These are phyloP conservation scores for Dufourea novaeangliae DNA, from an alignment of 1,140 invertebrate genomes.

Conservation along the genomic window DNA sequence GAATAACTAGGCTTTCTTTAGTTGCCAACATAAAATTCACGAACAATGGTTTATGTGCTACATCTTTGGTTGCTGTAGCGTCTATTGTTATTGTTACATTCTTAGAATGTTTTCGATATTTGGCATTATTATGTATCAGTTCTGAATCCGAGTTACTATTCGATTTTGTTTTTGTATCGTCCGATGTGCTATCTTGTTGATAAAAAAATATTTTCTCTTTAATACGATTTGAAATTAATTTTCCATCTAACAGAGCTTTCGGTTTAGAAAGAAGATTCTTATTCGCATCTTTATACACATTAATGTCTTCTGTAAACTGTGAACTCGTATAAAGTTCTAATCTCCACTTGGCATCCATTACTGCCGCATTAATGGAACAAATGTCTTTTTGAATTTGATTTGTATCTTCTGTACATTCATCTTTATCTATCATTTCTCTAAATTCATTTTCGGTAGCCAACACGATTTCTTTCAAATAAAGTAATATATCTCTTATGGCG, in stretches of 20 bases:
- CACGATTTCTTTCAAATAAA: constrained; percentile 63
- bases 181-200: constrained; percentile 55
- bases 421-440: constrained; percentile 48
- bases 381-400: constrained; percentile 61
- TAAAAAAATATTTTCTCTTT: constrained; percentile 67
- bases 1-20: constrained; percentile 71
- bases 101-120: constrained; percentile 57
- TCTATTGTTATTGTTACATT: constrained; percentile 21
- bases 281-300: constrained; percentile 28
- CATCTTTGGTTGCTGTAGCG: constrained; percentile 39
- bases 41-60: constrained; percentile 55
- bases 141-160: constrained; percentile 70
- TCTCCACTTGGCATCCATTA: constrained; percentile 72
- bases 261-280: constrained; percentile 2
- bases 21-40: constrained; percentile 74
- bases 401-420: constrained; percentile 25
- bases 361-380: constrained; percentile 44
- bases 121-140: constrained; percentile 49
- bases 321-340: constrained; percentile 69
- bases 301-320: constrained; percentile 61
- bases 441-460: constrained; percentile 50
- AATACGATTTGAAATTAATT: constrained; percentile 40
- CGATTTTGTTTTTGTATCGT: constrained; percentile 65
- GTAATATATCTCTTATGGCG: constrained; percentile 65
- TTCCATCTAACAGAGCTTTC: constrained; percentile 43